A percentile compares a stretch with the other conserved stretches of the same genome.
phyloP scores from a whole-genome alignment of 2,888 invertebrate genomes.

The Nomada ferruginata region DNA sequence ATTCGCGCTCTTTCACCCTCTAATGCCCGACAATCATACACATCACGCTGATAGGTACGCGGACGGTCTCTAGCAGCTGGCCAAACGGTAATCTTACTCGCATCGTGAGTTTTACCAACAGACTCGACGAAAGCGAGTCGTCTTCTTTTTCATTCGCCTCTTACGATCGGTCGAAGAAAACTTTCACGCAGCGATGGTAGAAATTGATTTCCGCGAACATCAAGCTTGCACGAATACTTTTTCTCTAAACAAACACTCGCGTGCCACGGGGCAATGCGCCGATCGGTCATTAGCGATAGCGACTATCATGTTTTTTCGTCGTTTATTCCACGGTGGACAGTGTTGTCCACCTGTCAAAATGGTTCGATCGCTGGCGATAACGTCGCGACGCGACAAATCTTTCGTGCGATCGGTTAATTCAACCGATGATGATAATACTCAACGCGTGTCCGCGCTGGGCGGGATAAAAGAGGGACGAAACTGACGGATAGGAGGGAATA shows the following conservation, averaged over 20 bases:
- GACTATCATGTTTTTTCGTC: slow-evolving; percentile 38
- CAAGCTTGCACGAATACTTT: slow-evolving; percentile 20
- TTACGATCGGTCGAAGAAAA: too few species aligned
- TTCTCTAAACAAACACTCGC: slow-evolving; percentile 16
- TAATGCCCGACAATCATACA: slow-evolving; percentile 43
- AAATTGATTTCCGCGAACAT: slow-evolving; percentile 2
- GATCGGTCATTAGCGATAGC: slow-evolving; percentile 60
- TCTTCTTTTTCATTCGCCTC: too few species aligned
- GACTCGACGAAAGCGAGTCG: not conserved
- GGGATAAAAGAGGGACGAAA: not conserved
- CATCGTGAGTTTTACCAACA: not conserved
- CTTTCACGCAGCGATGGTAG: not conserved
- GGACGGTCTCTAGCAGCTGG: slow-evolving; percentile 21
- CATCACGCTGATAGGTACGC: slow-evolving; percentile 33
- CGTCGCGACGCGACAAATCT: slow-evolving; percentile 19
- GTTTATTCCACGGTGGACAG: not conserved
- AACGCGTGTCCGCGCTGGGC: not conserved
- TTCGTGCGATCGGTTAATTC: slow-evolving; percentile 37
- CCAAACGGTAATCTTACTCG: slow-evolving; percentile 17
- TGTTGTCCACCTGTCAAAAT: slow-evolving; percentile 28
- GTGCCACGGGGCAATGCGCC: slow-evolving; percentile 21
- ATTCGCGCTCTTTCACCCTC: slow-evolving; percentile 49
- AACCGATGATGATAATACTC: slow-evolving; percentile 38
- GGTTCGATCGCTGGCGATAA: slow-evolving; percentile 42
- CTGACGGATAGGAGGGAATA: slow-evolving; percentile 21